Base-by-base conservation (phyloP, 2,888 invertebrate genomes). In the Stratiomys singularior region DNA sequence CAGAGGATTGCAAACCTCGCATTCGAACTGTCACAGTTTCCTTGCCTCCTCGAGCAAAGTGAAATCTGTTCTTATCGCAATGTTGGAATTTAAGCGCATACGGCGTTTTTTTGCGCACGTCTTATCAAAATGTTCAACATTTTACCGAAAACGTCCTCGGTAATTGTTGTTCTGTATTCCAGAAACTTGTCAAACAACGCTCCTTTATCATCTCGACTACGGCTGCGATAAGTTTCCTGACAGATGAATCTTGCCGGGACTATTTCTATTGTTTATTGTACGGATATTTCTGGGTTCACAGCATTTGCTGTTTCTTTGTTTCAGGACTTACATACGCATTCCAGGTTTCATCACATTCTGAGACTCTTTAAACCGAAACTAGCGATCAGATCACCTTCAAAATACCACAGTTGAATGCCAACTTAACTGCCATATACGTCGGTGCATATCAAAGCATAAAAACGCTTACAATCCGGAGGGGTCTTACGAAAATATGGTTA, bases 231-330 rank as follows among this genome's bases (percentile, higher is more conserved):
- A 44, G 44, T 44, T 44, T 44, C 44, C 44, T 13, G 44, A 7
- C 44, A 44, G 44, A 44, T 9, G 13, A 44, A 44, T 44, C 13
- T 44, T 44, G 9, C 44, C 13, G 44, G 9, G 44, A n/a, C n/a
- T n/a, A n/a, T 13, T 44, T 44, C 13, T 44, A 9, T 44, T 7
- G 44, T 44, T 44, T 44, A 13, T 44, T 44, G 13, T 7, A 13
- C 44, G 44, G 13, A 44, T 44, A 9, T 44, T 44, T 44, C 7
- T 44, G 44, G 44, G 44, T 44, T 13, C 7, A 44, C 44, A 44
- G 9, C 44, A 44, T 13, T 44, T 13, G 79, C 79, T 79, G 79
- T 80, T 80, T 78, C 79, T 80, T 80, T 80, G 78, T 80, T 79
- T 80, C 63, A 60, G 72, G 76, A 77, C 78, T 77, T 78, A 80